Conservation (phyloP, 2,888 invertebrate species). For the Apodemia mormo region DNA sequence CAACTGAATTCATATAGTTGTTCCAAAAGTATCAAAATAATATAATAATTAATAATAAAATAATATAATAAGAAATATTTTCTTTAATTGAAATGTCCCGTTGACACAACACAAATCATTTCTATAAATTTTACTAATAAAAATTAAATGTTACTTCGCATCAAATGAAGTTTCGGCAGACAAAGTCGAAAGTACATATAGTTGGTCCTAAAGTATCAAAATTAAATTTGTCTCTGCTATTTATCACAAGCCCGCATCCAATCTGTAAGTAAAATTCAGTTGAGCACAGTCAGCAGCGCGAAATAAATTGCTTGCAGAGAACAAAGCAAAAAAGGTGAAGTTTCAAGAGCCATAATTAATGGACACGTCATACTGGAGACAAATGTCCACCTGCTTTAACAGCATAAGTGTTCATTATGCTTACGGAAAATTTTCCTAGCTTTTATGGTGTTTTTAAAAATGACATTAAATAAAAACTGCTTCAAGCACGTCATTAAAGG, state of each 20-base stretch:
- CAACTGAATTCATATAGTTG: too few species aligned
- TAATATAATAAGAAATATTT: too few species aligned
- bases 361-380: slow-evolving; percentile 41
- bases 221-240: slow-evolving; percentile 10
- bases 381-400: slow-evolving; percentile 12
- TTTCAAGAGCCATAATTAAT: slow-evolving; percentile 64
- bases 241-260: slow-evolving; percentile 36
- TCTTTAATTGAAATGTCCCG: too few species aligned
- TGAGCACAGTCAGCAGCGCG: slow-evolving; percentile 50
- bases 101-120: too few species aligned
- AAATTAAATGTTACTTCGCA: too few species aligned
- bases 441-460: slow-evolving; percentile 5
- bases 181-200: not conserved
- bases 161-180: too few species aligned
- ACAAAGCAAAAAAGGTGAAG: slow-evolving; percentile 55
- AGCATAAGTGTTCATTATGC: slow-evolving; percentile 13
- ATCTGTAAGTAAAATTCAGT: slow-evolving; percentile 63
- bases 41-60: too few species aligned
- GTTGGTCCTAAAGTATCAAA: not conserved
- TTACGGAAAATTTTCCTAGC: not conserved
- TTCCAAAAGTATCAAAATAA: too few species aligned
- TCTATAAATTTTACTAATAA: too few species aligned
- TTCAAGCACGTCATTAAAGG: not conserved
- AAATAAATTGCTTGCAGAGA: slow-evolving; percentile 63
- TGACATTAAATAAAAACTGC: not conserved